Evolutionary conservation across 2,888 invertebrate genomes (phyloP), one percentile per base, ranked within the genome.

Genomic region (Portevinia maculata): DNA sequence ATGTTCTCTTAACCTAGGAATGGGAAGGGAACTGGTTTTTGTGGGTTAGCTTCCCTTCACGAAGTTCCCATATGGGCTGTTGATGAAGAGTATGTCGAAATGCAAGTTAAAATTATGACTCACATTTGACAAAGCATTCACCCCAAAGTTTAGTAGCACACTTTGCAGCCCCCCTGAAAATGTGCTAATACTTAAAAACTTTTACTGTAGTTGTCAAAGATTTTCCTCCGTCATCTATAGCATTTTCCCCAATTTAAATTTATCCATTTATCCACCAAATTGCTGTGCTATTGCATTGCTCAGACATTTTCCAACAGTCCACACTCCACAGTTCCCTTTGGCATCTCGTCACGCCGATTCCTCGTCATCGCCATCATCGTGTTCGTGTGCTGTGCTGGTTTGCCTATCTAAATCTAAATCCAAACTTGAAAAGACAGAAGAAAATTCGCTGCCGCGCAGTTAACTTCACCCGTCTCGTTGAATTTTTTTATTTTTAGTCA

Each of bases 391-490:
- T 53, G 37, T 52, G 48, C 19, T 65, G 67, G 19, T 53, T 60
- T 60, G 69, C 60, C 53, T 69, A 60, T 70, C 48, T 62, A 21
- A 62, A 76, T 67, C 37, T 21, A 32, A 60, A 46, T 17, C 37
- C 21, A 37, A 48, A 41, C 44, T 53, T 53, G 11, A 62, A 53
- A 21, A 52, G 70, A 41, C 64, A 83, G 73, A 83, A 78, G 60
- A 67, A 78, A 71, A 67, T 83, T 73, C 62, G 73, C 78, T 78
- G 83, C 71, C 78, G 83, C 83, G 83, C 71, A 83, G 83, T 83
- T 78, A 78, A 60, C 78, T 60, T 83, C 55, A 57, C 60, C 34
- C 28, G 62, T 67, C 55, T 65, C 34, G 34, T 73, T 52, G 11
- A 21, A 30, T 69, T 74, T 37, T 53, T 37, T 62, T 53, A 34